Percentiles rank a stretch among this genome's conserved stretches.
phyloP scores from a whole-genome alignment of 2,888 invertebrate genomes.

The Philaethria dido region DNA sequence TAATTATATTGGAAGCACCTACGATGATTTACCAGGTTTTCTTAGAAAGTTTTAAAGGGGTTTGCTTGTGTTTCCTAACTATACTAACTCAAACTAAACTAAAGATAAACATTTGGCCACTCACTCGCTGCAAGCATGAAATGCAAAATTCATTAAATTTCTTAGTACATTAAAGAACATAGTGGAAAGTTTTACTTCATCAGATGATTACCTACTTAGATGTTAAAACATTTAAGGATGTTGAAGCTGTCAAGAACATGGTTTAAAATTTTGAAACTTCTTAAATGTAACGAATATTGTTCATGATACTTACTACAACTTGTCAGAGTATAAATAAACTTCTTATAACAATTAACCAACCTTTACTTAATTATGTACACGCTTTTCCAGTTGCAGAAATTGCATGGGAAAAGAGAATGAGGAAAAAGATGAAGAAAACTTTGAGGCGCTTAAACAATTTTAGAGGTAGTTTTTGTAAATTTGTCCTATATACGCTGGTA shows the following conservation, averaged over 20 bases:
- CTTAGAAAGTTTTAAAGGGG: conserved; percentile 3
- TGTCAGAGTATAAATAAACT: background rate
- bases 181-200: conserved; percentile 10
- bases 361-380: background rate
- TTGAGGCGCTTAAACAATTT: conserved; percentile 66
- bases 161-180: background rate
- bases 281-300: conserved; percentile 8
- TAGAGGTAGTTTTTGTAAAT: conserved; percentile 56
- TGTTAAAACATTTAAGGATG: conserved; percentile 1
- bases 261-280: conserved; percentile 1
- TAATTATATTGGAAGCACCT: no score
- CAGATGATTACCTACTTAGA: conserved; percentile 6
- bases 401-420: conserved; percentile 72
- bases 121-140: conserved; percentile 8
- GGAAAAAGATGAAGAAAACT: conserved; percentile 70
- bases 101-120: conserved; percentile 5
- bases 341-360: background rate
- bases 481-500: background rate
- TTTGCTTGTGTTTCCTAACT: conserved; percentile 4
- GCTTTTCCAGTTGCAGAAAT: conserved; percentile 64
- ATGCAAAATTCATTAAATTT: conserved; percentile 19
- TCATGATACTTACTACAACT: background rate
- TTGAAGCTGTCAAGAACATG: conserved; percentile 4
- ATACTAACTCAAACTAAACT: conserved; percentile 1
- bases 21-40: background rate